Base-by-base conservation (phyloP, 2,113 vertebrate species). In the Chamaetylas fuelleborni region DNA sequence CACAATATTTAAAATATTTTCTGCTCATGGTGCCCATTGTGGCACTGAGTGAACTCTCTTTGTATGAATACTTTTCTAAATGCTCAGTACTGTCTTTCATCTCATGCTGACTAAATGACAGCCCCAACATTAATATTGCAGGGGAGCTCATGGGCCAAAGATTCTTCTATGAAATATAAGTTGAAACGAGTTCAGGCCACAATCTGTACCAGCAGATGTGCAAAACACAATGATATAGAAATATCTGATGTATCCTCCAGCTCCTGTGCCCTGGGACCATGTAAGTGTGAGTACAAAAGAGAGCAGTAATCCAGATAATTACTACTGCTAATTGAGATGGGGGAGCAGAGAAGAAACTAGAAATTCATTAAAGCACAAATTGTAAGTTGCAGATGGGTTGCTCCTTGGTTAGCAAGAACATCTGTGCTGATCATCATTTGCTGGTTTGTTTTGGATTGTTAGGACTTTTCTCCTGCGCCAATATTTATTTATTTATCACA, bases 391-490 rank as follows among this genome's bases (percentile, higher is more conserved):
- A 83, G 26, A 25, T 66, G 48, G 58, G 38, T 50, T 73, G 33
- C 31, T 87, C 38, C 29, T 67, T 57, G 43, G 14, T 60, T 67
- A 54, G 42, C 56, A 64, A 8, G 11, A 43, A 18, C 42, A 24
- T 12, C 14, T 0, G 0, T 45, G 62, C 26, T 86, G 85, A 36
- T 33, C 51, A 47, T 54, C 42, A 22, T 24, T 61, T 42, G 43
- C 34, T 51, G 3, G 19, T 67, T 83, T 74, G 23, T 54, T 76
- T 78, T 43, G 29, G 20, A 77, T 50, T 62, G 11, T 66, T 38
- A 38, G 0, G 1, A 7, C n/a, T 76, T 77, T 56, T 65, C 29
- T 45, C 34, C n/a, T 6, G 9, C 0, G 0, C 24, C 28, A 18
- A 0, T 51, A 19, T 19, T 64, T 6, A 43, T 83, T 50, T n/a